phyloP scores from a whole-genome alignment of 2,888 invertebrate species.

The Yponomeuta plumbellus region DNA sequence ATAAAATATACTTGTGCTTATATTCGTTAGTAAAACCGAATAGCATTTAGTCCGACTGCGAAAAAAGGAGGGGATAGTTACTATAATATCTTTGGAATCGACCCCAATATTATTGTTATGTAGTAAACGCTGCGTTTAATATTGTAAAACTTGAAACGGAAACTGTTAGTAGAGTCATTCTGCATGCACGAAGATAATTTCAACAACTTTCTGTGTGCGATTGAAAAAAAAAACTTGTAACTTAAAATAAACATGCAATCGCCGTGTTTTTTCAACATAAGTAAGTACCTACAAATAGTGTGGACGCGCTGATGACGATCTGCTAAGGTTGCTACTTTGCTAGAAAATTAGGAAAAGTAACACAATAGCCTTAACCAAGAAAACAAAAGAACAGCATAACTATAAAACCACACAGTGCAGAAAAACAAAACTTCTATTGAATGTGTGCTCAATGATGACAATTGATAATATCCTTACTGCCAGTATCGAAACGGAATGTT shows the following conservation, averaged over 20 bases:
- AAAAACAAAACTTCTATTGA: conserved; percentile 31
- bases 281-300: background rate
- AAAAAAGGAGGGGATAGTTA: too few species aligned
- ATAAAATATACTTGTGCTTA: too few species aligned
- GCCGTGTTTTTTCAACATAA: background rate
- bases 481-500: conserved; percentile 79
- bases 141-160: background rate
- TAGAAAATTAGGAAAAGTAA: background rate
- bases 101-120: background rate
- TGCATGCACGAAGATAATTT: background rate
- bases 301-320: background rate
- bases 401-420: conserved; percentile 46
- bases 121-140: background rate
- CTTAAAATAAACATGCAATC: background rate
- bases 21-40: too few species aligned
- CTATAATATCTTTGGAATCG: background rate
- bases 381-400: conserved; percentile 38
- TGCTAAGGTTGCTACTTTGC: background rate
- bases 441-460: conserved; percentile 30
- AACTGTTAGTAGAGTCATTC: background rate
- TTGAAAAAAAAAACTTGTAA: background rate
- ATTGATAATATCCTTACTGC: conserved; percentile 63
- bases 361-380: conserved; percentile 30
- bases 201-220: background rate
- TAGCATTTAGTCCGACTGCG: too few species aligned